Evolutionary conservation across 2,888 invertebrate species (phyloP), one percentile per base, ranked within the genome.

Genomic region (Ecliptopera silaceata): DNA sequence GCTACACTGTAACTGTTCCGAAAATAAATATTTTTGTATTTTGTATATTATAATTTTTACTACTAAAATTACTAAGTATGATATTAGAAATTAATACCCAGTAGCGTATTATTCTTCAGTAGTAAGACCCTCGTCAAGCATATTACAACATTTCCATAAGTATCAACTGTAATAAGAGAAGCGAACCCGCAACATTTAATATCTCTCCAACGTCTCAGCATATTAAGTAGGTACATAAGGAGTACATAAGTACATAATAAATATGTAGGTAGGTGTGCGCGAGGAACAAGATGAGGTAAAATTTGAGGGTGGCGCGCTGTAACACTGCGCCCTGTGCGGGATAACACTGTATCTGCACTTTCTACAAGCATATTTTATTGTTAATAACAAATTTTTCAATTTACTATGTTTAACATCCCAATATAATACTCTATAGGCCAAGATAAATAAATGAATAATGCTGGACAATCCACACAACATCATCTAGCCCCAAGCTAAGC

Each of bases 251-350:
- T 73, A 77, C 68, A 77, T 75, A 78, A 80, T 82, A 82, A 79
- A 79, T 83, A 79, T 75, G 75, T 79, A 75, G 72, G 70, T 75
- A 75, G 72, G 70, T 75, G 70, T 68, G 71, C 70, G 69, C 76
- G 74, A 57, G 75, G 75, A 77, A 77, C 70, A 75, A 79, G 77
- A 72, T 70, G 80, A 82, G 80, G 84, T 84, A 86, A 86, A 86
- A 86, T 84, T 86, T 78, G 76, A 75, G 82, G 83, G 83, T 53
- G 81, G 77, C 69, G 74, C 65, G 65, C 50, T 45, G 17, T 3
- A 6, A 8, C 38, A n/a, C n/a, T n/a, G n/a, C n/a, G 48, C 39
- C 48, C 48, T 53, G 1, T 17, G 41, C n/a, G 45, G 59, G n/a
- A 65, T 53, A 77, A 38, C 12, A 70, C 0, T 0, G 77, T 41